These are phyloP conservation scores for Hippolais icterina DNA, from an alignment of 2,113 vertebrate genomes.

Conservation along the genomic window DNA sequence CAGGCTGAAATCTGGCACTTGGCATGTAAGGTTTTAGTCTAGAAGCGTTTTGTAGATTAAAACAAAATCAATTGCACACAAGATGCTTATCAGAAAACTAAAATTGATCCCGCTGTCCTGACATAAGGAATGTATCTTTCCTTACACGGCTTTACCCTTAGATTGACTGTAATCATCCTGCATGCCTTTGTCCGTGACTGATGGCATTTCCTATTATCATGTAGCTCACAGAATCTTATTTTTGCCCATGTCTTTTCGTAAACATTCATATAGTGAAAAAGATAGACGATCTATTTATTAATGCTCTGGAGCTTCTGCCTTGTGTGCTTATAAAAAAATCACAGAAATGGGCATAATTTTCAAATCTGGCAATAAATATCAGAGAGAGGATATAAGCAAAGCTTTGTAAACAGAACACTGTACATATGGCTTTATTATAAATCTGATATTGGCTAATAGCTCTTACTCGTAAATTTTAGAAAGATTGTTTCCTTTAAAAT, in stretches of 20 bases:
- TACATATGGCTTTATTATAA: not conserved
- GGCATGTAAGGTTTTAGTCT: not conserved
- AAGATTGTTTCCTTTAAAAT: constrained; percentile 6
- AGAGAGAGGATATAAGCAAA: not conserved
- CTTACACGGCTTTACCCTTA: not conserved
- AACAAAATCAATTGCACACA: constrained; percentile 10
- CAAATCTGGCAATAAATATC: not conserved
- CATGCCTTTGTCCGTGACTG: not conserved
- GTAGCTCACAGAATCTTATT: constrained; percentile 4
- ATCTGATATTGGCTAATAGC: not conserved
- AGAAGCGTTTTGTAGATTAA: not conserved
- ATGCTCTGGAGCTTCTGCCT: not conserved
- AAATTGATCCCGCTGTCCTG: constrained; percentile 18
- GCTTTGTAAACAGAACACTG: not conserved
- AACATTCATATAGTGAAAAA: not conserved
- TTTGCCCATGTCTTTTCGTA: not conserved
- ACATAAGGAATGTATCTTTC: not conserved
- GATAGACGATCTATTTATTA: not conserved
- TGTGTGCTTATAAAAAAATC: not conserved
- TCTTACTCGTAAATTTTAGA: not conserved
- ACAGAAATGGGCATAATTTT: not conserved
- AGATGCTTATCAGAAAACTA: constrained; percentile 51
- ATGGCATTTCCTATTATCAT: not conserved
- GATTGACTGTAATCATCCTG: not conserved
- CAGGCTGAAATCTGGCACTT: not conserved